These are phyloP conservation scores for Apodemus speciosus DNA, from an alignment of 2,113 vertebrate genomes.

Conservation along the genomic window DNA sequence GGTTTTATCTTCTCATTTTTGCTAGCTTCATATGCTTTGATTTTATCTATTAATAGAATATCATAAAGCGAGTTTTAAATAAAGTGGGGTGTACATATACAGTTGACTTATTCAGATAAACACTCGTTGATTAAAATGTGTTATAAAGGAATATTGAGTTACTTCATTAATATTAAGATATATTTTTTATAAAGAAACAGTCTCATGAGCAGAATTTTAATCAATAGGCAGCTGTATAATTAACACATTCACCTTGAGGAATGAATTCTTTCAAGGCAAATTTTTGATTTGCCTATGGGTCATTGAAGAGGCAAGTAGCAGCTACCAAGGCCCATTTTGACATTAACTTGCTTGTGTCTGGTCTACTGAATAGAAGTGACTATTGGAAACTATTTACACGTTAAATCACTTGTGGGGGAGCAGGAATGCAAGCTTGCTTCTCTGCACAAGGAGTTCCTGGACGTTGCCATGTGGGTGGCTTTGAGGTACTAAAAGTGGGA, in stretches of 20 bases:
- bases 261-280: background rate
- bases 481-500: accelerated
- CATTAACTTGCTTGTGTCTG: background rate
- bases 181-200: background rate
- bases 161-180: background rate
- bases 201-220: background rate
- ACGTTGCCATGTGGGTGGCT: accelerated
- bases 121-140: background rate
- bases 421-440: background rate
- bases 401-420: background rate
- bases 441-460: background rate
- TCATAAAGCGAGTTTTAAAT: background rate
- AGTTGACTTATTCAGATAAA: background rate
- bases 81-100: background rate
- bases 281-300: too few relatives aligned
- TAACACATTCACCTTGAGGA: background rate
- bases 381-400: background rate
- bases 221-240: background rate
- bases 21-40: background rate
- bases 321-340: background rate
- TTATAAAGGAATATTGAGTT: background rate
- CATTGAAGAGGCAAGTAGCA: background rate
- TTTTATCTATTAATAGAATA: background rate
- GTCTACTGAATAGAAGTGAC: background rate
- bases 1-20: background rate